Conservation (phyloP, 2,113 vertebrate genomes). For the Periophthalmodon schlosseri region DNA sequence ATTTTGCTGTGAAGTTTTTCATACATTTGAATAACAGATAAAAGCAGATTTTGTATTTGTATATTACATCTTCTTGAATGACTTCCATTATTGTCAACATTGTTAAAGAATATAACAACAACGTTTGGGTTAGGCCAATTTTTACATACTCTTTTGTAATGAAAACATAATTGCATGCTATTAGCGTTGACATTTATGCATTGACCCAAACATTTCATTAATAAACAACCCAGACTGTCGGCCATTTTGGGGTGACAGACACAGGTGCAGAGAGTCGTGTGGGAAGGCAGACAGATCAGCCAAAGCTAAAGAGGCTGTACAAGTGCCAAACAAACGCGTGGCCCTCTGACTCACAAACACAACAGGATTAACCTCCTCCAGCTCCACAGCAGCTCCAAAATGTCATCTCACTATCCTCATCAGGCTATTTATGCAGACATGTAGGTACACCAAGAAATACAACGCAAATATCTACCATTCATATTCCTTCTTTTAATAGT, state of each 20-base stretch:
- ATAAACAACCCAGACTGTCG: background rate
- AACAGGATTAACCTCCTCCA: conserved; percentile 27
- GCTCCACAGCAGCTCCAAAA: conserved; percentile 12
- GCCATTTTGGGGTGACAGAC: conserved; percentile 24
- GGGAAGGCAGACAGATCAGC: conserved; percentile 27
- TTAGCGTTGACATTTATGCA: conserved; percentile 16
- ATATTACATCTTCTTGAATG: no score
- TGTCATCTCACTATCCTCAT: conserved; percentile 29
- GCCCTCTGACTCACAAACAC: conserved; percentile 13
- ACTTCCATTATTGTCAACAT: no score
- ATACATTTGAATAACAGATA: no score
- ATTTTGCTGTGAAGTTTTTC: no score
- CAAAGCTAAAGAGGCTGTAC: conserved; percentile 33
- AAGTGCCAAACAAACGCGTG: conserved; percentile 28
- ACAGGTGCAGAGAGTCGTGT: conserved; percentile 4
- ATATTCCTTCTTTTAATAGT: background rate
- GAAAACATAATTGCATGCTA: background rate
- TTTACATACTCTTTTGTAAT: background rate
- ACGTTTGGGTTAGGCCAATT: background rate
- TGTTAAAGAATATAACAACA: background rate
- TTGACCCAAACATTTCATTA: conserved; percentile 19
- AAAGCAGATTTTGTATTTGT: no score
- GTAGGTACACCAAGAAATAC: conserved; percentile 6
- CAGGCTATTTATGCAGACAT: conserved; percentile 2
- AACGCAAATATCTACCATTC: background rate